A percentile compares a stretch with the other conserved stretches of the same genome.
phyloP scores from a whole-genome alignment of 2,888 invertebrate genomes.

The Cosmorhoe ocellata region DNA sequence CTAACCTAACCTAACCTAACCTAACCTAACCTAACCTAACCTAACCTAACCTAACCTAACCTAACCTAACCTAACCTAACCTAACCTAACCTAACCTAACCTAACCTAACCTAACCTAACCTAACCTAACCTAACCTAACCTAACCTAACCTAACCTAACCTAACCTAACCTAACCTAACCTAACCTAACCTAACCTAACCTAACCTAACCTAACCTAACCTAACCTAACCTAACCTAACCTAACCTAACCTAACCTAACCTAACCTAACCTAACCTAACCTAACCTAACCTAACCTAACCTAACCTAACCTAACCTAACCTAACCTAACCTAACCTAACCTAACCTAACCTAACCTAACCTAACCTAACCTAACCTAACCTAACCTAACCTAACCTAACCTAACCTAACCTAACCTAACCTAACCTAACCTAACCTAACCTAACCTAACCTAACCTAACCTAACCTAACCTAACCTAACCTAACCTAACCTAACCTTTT shows the following conservation, averaged over 20 bases:
- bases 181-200: constrained; percentile 25
- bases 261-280: constrained; percentile 32
- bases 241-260: constrained; percentile 29
- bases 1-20: constrained; percentile 17
- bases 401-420: constrained; percentile 30
- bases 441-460: constrained; percentile 28
- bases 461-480: constrained; percentile 30
- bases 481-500: no score
- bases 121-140: constrained; percentile 27
- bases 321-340: constrained; percentile 34
- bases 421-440: constrained; percentile 29
- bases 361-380: constrained; percentile 31
- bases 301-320: constrained; percentile 34
- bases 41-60: constrained; percentile 17
- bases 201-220: constrained; percentile 29
- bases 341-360: constrained; percentile 30
- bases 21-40: constrained; percentile 24
- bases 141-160: constrained; percentile 23
- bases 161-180: constrained; percentile 29
- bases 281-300: constrained; percentile 32
- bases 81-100: constrained; percentile 18
- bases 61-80: constrained; percentile 17
- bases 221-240: constrained; percentile 30
- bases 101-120: constrained; percentile 20
- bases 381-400: constrained; percentile 30